phyloP scores from a whole-genome alignment of 2,888 invertebrate genomes.

The Stenurella melanura region DNA sequence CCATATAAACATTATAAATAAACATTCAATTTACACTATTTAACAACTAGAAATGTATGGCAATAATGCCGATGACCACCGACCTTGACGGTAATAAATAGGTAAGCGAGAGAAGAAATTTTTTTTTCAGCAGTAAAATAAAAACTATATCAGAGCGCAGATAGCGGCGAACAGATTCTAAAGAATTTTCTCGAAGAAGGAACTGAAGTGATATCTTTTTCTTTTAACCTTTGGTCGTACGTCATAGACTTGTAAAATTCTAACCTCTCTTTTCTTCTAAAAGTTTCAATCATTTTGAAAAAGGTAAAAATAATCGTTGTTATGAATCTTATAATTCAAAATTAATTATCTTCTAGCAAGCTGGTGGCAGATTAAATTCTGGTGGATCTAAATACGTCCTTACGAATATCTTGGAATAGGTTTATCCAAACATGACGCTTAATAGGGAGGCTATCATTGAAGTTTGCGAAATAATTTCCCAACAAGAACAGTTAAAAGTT shows the following conservation, averaged over 20 bases:
- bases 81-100: too few relatives aligned
- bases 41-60: too few relatives aligned
- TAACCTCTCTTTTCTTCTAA: neutral
- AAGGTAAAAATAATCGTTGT: neutral
- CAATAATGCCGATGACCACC: too few relatives aligned
- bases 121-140: too few relatives aligned
- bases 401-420: neutral
- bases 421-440: conserved; percentile 24
- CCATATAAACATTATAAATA: too few relatives aligned
- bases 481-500: conserved; percentile 66
- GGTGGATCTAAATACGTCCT: neutral
- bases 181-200: too few relatives aligned
- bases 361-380: neutral
- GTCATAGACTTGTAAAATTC: neutral
- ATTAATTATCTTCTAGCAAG: neutral
- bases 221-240: too few relatives aligned
- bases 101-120: too few relatives aligned
- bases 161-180: too few relatives aligned
- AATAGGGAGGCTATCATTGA: conserved; percentile 61
- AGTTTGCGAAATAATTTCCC: conserved; percentile 65
- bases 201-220: too few relatives aligned
- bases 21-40: too few relatives aligned
- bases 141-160: too few relatives aligned
- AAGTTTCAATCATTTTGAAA: neutral
- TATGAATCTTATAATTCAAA: neutral